phyloP scores from a whole-genome alignment of 2,113 vertebrate species.

The Panthera tigris region DNA sequence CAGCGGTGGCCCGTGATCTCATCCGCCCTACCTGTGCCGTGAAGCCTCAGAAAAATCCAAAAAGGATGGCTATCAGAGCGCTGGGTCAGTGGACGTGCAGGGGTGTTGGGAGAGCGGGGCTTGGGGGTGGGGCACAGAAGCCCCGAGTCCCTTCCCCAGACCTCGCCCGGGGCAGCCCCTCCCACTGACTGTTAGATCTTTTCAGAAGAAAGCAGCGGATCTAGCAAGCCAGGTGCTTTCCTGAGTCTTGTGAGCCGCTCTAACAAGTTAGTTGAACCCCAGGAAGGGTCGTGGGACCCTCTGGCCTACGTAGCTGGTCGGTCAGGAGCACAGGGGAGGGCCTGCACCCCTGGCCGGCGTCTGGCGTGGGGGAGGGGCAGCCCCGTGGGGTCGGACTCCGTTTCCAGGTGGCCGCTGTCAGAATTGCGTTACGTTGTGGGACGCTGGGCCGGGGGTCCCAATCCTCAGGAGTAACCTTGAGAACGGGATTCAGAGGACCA shows the following conservation, averaged over 20 bases:
- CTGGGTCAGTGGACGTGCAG: background rate
- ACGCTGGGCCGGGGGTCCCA: background rate
- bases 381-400: background rate
- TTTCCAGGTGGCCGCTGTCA: too few relatives aligned
- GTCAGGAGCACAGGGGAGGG: background rate
- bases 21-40: background rate
- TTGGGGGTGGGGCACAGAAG: too few relatives aligned
- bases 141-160: too few relatives aligned
- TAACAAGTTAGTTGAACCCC: background rate
- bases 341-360: background rate
- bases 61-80: background rate
- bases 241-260: background rate
- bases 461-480: background rate
- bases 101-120: accelerated
- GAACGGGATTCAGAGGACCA: background rate
- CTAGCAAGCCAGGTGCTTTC: background rate
- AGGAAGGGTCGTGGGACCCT: background rate
- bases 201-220: background rate
- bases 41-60: background rate
- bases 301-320: background rate
- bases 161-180: too few relatives aligned
- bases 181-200: background rate
- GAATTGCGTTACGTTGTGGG: background rate
- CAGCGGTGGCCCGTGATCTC: background rate
- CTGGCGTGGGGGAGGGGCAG: background rate